phyloP scores from a whole-genome alignment of 92 coral and sea anemone species.

The Metridium senile region DNA sequence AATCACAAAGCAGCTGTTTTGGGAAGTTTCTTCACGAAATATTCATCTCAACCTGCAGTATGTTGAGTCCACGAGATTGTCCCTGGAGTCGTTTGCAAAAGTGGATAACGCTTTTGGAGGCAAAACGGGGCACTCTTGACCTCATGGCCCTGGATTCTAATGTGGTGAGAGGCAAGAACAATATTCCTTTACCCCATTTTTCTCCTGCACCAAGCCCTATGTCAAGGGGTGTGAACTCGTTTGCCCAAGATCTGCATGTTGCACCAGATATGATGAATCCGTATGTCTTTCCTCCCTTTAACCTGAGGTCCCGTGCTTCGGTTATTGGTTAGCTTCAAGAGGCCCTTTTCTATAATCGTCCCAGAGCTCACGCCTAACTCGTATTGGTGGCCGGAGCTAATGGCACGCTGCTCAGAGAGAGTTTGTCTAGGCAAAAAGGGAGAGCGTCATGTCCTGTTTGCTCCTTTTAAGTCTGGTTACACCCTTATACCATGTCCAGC shows the following conservation, averaged over 20 bases:
- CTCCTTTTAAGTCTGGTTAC: no score
- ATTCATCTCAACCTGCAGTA: no score
- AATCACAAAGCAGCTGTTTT: no score
- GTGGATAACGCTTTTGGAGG: slow-evolving; percentile 15
- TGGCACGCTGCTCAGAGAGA: no score
- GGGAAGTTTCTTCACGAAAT: no score
- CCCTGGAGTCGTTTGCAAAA: neutral
- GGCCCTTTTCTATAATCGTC: slow-evolving; percentile 27
- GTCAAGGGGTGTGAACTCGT: slow-evolving; percentile 27
- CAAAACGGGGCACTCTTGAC: slow-evolving; percentile 4
- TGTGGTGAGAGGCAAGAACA: slow-evolving; percentile 4
- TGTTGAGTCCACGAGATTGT: neutral
- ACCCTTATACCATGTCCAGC: neutral
- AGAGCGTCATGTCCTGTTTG: no score
- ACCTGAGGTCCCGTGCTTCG: slow-evolving; percentile 25
- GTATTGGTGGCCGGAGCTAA: slow-evolving; percentile 49
- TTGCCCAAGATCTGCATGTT: slow-evolving; percentile 39
- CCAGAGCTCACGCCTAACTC: slow-evolving; percentile 11
- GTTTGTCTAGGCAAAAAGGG: no score
- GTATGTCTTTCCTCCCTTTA: slow-evolving; percentile 38
- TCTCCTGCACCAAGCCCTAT: slow-evolving; percentile 30
- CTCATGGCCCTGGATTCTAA: slow-evolving; percentile 32
- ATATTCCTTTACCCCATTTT: slow-evolving; percentile 30
- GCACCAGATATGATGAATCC: slow-evolving; percentile 44
- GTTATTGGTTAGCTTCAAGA: slow-evolving; percentile 16